Evolutionary conservation across 2,888 invertebrate genomes (phyloP).

Genomic region (Teinopalpus imperialis): DNA sequence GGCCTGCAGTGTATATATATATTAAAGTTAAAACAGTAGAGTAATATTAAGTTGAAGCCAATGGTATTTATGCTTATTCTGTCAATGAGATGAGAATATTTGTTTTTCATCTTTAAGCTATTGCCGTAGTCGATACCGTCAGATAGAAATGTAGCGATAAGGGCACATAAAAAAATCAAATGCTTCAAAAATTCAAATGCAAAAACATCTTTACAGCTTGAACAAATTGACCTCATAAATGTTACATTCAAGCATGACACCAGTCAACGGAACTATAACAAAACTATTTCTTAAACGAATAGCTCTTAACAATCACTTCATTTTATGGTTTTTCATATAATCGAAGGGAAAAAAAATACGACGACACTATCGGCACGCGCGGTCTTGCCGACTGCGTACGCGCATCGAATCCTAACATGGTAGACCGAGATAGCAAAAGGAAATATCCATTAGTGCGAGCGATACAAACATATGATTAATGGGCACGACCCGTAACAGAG

Average conservation of each 20-base stretch:
- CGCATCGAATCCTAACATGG: slow-evolving; percentile 58
- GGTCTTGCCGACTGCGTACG: slow-evolving; percentile 54
- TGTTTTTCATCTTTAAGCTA: too few species aligned
- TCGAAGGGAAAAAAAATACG: slow-evolving; percentile 49
- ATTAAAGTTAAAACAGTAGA: too few species aligned
- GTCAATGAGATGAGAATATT: too few species aligned
- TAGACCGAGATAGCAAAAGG: slow-evolving; percentile 44
- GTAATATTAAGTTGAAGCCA: too few species aligned
- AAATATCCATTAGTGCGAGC: slow-evolving; percentile 31
- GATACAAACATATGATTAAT: slow-evolving; percentile 58
- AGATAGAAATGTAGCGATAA: too few species aligned
- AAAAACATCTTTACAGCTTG: too few species aligned
- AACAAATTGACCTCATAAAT: too few species aligned
- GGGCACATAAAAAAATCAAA: too few species aligned
- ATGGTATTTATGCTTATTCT: too few species aligned
- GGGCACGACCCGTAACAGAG: slow-evolving; percentile 60
- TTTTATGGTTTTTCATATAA: slow-evolving; percentile 71
- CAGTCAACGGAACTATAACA: slow-evolving; percentile 42
- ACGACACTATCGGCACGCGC: slow-evolving; percentile 69
- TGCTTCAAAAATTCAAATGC: too few species aligned
- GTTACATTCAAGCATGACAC: background rate
- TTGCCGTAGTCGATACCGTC: too few species aligned
- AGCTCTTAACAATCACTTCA: slow-evolving; percentile 53
- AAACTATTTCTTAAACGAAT: slow-evolving; percentile 46
- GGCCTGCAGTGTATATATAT: too few species aligned